Percentiles rank a stretch among this genome's conserved stretches.
These are phyloP conservation scores for Hipparchia semele DNA, from an alignment of 2,888 invertebrate species.

Conservation along the genomic window DNA sequence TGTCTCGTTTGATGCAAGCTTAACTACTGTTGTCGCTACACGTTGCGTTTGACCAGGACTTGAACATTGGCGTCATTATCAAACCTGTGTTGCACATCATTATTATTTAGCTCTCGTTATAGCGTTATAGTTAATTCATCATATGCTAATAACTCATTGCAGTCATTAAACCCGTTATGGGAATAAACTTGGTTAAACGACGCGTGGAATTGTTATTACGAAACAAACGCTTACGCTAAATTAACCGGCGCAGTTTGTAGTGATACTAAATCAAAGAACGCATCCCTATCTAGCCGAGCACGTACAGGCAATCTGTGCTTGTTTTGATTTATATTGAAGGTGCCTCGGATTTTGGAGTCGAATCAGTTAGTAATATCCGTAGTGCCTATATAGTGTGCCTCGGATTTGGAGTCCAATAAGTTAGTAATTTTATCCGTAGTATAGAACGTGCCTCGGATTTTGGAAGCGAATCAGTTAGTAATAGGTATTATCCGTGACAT, in stretches of 20 bases:
- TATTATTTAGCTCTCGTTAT: not conserved
- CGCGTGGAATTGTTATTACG: constrained; percentile 35
- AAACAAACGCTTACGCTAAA: constrained; percentile 35
- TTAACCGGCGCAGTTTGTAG: constrained; percentile 29
- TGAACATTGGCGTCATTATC: too few relatives aligned
- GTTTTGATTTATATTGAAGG: constrained; percentile 24
- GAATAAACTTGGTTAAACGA: constrained; percentile 33
- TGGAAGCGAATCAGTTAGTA: too few relatives aligned
- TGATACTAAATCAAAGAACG: constrained; percentile 31
- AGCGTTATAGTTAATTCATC: constrained; percentile 13
- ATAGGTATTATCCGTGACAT: too few relatives aligned
- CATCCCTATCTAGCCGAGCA: constrained; percentile 11
- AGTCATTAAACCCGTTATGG: constrained; percentile 32
- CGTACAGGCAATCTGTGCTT: constrained; percentile 23
- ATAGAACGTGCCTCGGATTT: not conserved
- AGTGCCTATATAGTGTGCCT: not conserved
- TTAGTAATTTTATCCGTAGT: too few relatives aligned
- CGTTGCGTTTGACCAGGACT: too few relatives aligned
- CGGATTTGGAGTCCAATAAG: too few relatives aligned
- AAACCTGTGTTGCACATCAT: too few relatives aligned
- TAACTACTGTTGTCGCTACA: too few relatives aligned
- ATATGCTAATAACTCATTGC: constrained; percentile 28
- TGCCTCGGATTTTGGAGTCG: not conserved
- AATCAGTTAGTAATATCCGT: not conserved
- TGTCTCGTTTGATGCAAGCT: too few relatives aligned